These are phyloP conservation scores for Drepana arcuata DNA, from an alignment of 1,140 invertebrate species.

Conservation along the genomic window DNA sequence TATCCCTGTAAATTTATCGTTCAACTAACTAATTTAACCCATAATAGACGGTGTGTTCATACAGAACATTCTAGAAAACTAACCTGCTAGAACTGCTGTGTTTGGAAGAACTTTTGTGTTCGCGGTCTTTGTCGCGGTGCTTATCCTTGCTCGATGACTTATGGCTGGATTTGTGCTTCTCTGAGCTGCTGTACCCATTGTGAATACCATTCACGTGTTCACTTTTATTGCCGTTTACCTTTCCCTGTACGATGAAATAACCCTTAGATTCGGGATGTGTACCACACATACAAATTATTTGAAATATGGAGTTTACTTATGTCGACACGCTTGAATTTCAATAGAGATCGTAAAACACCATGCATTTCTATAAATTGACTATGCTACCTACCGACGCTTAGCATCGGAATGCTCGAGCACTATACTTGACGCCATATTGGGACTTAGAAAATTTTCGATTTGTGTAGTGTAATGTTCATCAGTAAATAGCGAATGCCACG, in stretches of 20 bases:
- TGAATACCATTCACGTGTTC: conserved; percentile 80
- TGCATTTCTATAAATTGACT: too few relatives aligned
- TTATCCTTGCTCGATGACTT: conserved; percentile 82
- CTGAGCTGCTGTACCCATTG: conserved; percentile 75
- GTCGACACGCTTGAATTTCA: too few relatives aligned
- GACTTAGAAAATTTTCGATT: conserved; percentile 86
- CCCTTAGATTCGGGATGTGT: too few relatives aligned
- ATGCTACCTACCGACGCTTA: conserved; percentile 49
- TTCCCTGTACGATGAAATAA: conserved; percentile 47
- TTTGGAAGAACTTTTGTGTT: conserved; percentile 72
- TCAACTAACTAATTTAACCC: background rate
- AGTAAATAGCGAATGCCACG: conserved; percentile 35
- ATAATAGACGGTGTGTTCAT: conserved; percentile 3
- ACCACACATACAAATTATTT: too few relatives aligned
- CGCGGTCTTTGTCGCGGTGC: conserved; percentile 76
- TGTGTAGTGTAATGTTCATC: conserved; percentile 39
- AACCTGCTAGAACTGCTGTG: conserved; percentile 66
- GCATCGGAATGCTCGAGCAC: conserved; percentile 65
- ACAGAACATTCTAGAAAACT: conserved; percentile 53
- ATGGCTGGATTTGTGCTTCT: conserved; percentile 76
- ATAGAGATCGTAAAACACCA: too few relatives aligned
- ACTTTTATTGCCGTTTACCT: conserved; percentile 66
- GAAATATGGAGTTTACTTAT: too few relatives aligned
- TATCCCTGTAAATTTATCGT: conserved; percentile 26
- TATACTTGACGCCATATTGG: conserved; percentile 87